A percentile compares a stretch with the other conserved stretches of the same genome.
Evolutionary conservation across 2,888 invertebrate species (phyloP).

Genomic region (Sturmia bella): DNA sequence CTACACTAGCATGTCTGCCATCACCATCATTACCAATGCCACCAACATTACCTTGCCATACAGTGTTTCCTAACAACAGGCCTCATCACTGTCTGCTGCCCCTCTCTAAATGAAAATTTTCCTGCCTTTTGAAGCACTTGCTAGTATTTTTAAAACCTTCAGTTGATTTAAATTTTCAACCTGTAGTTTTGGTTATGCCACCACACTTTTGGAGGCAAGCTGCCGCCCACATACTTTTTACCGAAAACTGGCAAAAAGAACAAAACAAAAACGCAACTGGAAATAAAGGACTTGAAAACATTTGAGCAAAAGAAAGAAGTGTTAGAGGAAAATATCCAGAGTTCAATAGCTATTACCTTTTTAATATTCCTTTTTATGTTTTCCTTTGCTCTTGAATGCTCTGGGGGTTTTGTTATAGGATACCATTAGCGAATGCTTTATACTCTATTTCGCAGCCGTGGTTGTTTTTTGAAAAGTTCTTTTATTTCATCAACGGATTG

Average conservation of each 20-base stretch:
- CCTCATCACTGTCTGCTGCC: background rate
- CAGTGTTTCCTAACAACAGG: slow-evolving; percentile 1
- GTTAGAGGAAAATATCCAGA: slow-evolving; percentile 7
- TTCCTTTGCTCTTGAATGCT: slow-evolving; percentile 33
- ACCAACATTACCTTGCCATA: background rate
- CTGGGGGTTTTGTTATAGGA: slow-evolving; percentile 31
- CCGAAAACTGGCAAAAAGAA: background rate
- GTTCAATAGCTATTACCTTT: slow-evolving; percentile 64
- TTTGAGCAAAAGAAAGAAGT: background rate
- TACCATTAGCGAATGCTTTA: slow-evolving; percentile 42
- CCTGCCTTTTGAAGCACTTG: slow-evolving; percentile 18
- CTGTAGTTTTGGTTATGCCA: slow-evolving; percentile 25
- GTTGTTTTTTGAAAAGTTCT: background rate
- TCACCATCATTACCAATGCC: slow-evolving; percentile 14
- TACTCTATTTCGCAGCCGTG: background rate
- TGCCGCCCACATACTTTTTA: background rate
- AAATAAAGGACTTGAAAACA: slow-evolving; percentile 23
- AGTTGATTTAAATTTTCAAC: slow-evolving; percentile 33
- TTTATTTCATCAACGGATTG: background rate
- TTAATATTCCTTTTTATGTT: slow-evolving; percentile 28
- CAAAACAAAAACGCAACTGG: background rate
- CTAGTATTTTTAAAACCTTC: slow-evolving; percentile 12
- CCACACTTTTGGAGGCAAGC: slow-evolving; percentile 11
- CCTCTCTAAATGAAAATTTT: slow-evolving; percentile 11
- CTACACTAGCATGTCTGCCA: slow-evolving; percentile 3